These are phyloP conservation scores for Seriola quinqueradiata DNA, from an alignment of 2,113 vertebrate species.

Conservation along the genomic window DNA sequence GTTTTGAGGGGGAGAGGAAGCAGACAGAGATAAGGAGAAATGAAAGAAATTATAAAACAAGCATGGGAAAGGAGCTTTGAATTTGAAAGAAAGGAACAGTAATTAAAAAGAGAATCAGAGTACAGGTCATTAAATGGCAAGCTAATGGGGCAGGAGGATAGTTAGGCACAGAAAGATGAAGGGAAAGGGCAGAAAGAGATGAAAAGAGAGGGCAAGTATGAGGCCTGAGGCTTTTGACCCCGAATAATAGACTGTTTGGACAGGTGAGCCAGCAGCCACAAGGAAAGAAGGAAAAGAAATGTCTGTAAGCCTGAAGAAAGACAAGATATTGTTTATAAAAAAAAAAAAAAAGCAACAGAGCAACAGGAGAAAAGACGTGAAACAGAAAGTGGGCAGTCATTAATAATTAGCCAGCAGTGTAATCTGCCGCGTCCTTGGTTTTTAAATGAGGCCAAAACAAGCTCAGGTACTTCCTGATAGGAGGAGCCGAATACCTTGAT, in stretches of 20 bases:
- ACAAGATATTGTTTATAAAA: neutral
- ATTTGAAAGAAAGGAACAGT: neutral
- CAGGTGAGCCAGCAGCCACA: constrained; percentile 18
- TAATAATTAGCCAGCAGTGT: constrained; percentile 64
- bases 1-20: constrained; percentile 28
- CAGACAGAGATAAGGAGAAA: constrained; percentile 41
- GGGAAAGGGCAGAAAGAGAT: constrained; percentile 6
- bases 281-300: neutral
- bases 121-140: constrained; percentile 11
- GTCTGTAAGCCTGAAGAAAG: neutral
- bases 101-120: constrained; percentile 1
- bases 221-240: constrained; percentile 25
- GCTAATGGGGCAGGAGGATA: neutral
- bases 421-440: constrained; percentile 44
- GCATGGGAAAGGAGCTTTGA: neutral
- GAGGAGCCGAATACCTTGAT: constrained; percentile 21
- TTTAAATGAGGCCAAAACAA: constrained; percentile 50
- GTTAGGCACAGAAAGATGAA: constrained; percentile 2
- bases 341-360: neutral
- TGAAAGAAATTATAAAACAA: neutral
- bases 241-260: constrained; percentile 32
- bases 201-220: constrained; percentile 21
- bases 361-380: constrained; percentile 17
- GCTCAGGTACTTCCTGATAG: constrained; percentile 13
- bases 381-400: constrained; percentile 52